phyloP scores from a whole-genome alignment of 2,113 vertebrate species.

The Picathartes gymnocephalus region DNA sequence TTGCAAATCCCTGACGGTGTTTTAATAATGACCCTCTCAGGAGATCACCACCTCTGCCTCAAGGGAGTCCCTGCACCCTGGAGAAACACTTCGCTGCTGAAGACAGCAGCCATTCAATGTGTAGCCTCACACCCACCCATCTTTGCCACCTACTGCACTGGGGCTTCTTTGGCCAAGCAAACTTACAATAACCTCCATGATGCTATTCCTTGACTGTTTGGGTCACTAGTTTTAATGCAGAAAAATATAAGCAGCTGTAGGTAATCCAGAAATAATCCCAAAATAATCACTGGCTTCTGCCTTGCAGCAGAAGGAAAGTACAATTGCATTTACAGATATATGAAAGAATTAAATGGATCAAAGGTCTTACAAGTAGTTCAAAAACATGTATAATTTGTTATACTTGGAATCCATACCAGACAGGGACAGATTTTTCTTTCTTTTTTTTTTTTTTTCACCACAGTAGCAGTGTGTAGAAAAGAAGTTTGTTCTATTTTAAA shows the following conservation, averaged over 20 bases:
- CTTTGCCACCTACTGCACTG: background rate
- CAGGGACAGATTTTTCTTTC: background rate
- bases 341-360: background rate
- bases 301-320: background rate
- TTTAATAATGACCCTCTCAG: background rate
- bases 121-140: background rate
- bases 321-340: background rate
- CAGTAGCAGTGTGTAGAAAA: background rate
- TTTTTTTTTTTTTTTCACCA: background rate
- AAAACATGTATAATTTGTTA: background rate
- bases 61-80: background rate
- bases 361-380: background rate
- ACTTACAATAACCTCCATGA: background rate
- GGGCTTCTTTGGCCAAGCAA: background rate
- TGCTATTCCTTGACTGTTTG: background rate
- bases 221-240: background rate
- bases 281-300: background rate
- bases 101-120: background rate
- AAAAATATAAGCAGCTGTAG: background rate
- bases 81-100: background rate
- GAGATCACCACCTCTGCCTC: background rate
- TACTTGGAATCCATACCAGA: background rate
- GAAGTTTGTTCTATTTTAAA: conserved; percentile 22
- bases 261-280: background rate
- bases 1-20: background rate